Evolutionary conservation across 2,113 vertebrate genomes (phyloP), one percentile per base, ranked within the genome.

Genomic region (Thalassoma bifasciatum): DNA sequence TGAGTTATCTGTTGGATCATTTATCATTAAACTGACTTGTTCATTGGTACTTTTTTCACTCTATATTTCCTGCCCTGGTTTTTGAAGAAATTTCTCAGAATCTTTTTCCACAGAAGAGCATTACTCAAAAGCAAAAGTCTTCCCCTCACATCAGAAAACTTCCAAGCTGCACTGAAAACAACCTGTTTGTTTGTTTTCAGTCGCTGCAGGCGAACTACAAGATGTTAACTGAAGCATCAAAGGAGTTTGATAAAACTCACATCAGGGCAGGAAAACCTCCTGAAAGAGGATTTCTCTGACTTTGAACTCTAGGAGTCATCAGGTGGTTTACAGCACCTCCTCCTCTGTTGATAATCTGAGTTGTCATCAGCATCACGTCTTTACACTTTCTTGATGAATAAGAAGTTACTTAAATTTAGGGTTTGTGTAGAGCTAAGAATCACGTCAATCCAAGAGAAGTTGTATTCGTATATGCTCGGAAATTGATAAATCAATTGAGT

Each of bases 171-270:
- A 34, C 7, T 52, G 22, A 75, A 54, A 75, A 40, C 69, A 60
- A 75, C 53, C 63, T n/a, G 37, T 68, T 42, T 37, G 67, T 74
- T 38, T 73, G 69, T 78, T 81, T 47, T 78, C 37, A 2, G 40
- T 50, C 50, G 76, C 82, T 85, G 57, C 54, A 22, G 71, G 80
- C 67, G 5, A 81, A 74, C 47, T 26, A 66, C 57, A 60, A 74
- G 59, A 26, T 66, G 72, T 60, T 65, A 59, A 66, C 62, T 42
- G 63, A 74, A 30, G 66, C 50, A 36, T 79, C 65, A 68, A 12
- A 73, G 40, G 42, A 19, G 66, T 54, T 57, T 52, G 67, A 81
- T 11, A 53, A 40, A 23, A 46, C 68, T 61, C 36, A 5, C 42
- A 47, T 72, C 22, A 62, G 67, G 54, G 79, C 58, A 22, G 44